Evolutionary conservation across 2,888 invertebrate species (phyloP), one percentile per base, ranked within the genome.

Genomic region (Diadegma fenestrale): DNA sequence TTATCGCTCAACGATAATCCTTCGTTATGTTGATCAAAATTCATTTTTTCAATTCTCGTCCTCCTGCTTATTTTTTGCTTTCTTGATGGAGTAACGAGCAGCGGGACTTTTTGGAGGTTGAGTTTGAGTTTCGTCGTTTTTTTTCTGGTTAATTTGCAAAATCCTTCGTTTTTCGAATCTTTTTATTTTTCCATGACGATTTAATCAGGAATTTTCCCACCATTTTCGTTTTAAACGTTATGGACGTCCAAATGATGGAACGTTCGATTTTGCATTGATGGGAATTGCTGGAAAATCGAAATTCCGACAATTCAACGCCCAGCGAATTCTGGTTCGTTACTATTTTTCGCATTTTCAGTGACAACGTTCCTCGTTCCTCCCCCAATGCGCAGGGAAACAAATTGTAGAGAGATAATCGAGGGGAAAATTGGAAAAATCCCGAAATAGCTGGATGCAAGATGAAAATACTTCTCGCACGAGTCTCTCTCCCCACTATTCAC

Each of bases 391-490:
- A 75, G 48, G 66, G 84, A 30, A 51, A 66, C 17, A 64, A 4
- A 33, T 33, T 33, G 33, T 33, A 66, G 66, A 41, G 68, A 63
- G 58, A 78, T 82, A 72, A 79, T 82, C 68, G 73, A 85, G 51
- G 82, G 76, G 48, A 68, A 68, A 77, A 84, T 26, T 37, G 58
- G 61, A 84, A 90, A 86, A 87, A 54, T 33, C 33, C 88, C 75
- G 82, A 87, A 90, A 88, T 88, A 77, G 43, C 83, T 77, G 71
- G 77, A 84, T 88, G 87, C 79, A 82, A 79, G 88, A 85, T 82
- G 30, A 63, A 81, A 85, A 85, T 85, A 85, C 72, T 63, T 26
- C 5, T 51, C 45, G n/a, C n/a, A 61, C 78, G 37, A 17, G 73
- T 58, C 43, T 61, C 37, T 64, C 75, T 75, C 84, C 72, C 33